Conservation (phyloP, 2,113 vertebrate genomes). For the Aptenodytes patagonicus region DNA sequence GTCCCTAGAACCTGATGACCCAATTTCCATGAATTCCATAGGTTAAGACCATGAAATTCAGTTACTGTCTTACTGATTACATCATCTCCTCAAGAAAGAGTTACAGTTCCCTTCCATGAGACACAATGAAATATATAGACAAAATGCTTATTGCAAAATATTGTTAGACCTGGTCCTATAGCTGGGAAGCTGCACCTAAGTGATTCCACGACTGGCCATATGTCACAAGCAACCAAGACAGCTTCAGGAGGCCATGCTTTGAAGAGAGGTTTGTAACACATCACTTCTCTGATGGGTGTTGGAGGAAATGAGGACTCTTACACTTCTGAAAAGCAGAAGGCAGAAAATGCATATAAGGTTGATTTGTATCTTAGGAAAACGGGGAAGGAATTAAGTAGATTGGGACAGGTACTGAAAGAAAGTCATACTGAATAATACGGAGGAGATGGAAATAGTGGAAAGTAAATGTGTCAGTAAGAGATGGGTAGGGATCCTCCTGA, state of each 20-base stretch:
- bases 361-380: background rate
- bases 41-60: background rate
- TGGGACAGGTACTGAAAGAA: background rate
- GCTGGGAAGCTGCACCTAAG: background rate
- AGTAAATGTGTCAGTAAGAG: background rate
- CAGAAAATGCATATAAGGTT: background rate
- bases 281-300: background rate
- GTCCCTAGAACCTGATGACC: too few species aligned
- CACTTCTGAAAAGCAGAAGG: background rate
- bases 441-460: background rate
- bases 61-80: background rate
- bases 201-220: too few species aligned
- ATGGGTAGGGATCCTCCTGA: background rate
- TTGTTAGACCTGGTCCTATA: background rate
- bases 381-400: background rate
- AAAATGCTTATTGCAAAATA: background rate
- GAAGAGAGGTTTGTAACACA: background rate
- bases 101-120: background rate
- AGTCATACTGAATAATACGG: background rate
- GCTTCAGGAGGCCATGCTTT: background rate
- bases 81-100: background rate
- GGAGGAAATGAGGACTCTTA: background rate
- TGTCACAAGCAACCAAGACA: background rate
- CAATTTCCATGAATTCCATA: background rate
- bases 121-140: background rate